phyloP scores from a whole-genome alignment of 2,888 invertebrate species.

The Nyleta sp. region DNA sequence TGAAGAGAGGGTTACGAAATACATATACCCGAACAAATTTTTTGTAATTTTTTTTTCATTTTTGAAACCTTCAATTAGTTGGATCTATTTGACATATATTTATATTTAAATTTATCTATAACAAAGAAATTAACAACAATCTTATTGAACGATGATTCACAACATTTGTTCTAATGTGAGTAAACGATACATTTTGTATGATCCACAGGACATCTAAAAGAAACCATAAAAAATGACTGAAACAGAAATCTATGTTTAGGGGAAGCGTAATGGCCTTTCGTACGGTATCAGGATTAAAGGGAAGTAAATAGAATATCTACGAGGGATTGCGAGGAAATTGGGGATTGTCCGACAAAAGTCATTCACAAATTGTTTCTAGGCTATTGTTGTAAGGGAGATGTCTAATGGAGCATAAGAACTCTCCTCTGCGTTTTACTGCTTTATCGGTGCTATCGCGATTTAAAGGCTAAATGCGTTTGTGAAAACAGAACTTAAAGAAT shows the following conservation, averaged over 20 bases:
- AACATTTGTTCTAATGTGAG: too few relatives aligned
- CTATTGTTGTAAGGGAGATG: background rate
- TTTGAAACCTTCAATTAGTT: too few relatives aligned
- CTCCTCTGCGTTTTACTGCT: constrained; percentile 1
- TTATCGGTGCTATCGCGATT: background rate
- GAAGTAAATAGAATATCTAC: constrained; percentile 16
- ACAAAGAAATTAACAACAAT: too few relatives aligned
- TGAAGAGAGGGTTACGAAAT: too few relatives aligned
- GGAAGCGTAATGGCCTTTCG: constrained; percentile 10
- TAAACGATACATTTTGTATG: too few relatives aligned
- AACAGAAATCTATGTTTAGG: constrained; percentile 3
- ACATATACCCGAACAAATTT: too few relatives aligned
- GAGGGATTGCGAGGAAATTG: constrained; percentile 13
- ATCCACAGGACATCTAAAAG: background rate
- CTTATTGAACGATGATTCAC: too few relatives aligned
- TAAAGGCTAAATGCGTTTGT: background rate
- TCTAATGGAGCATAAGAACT: constrained; percentile 8
- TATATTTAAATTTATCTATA: too few relatives aligned
- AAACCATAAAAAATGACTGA: background rate
- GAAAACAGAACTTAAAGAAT: too few relatives aligned
- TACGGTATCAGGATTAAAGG: constrained; percentile 10
- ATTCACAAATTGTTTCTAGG: constrained; percentile 19
- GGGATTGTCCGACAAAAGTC: constrained; percentile 13
- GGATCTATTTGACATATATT: too few relatives aligned
- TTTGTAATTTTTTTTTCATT: too few relatives aligned